Evolutionary conservation across 2,113 vertebrate genomes (phyloP), one percentile per base, ranked within the genome.

Genomic region (Grammomys dolichurus): DNA sequence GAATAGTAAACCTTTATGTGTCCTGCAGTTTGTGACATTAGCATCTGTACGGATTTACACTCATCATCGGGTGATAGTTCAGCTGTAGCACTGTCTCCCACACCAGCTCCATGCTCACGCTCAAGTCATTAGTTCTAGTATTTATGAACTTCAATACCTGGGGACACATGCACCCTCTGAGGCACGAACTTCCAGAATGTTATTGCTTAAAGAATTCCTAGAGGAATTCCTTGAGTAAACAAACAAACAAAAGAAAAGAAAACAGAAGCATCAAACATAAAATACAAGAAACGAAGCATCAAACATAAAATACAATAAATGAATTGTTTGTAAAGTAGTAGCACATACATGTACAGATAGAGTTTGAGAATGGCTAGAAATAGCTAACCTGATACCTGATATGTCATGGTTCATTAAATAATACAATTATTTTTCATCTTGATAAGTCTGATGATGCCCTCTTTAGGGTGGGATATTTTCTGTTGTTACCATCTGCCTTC

Each of bases 121-220:
- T 8, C 46, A 65, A 33, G 3, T 77, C 80, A 43, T 28, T 43
- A 5, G 40, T 84, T 80, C 40, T 75, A 81, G 58, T 80, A 91
- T 69, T 54, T 43, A 87, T 31, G 26, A 72, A 43, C 65, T 60
- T 81, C 89, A 90, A 86, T 46, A 90, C 19, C 54, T 40, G 9
- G 54, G 17, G 6, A 81, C 28, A 72, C 26, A 77, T 2, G 92
- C 13, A 72, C 20, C 4, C 24, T 89, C 78, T 56, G 31, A 95
- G 56, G n/a, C 28, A 85, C 19, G 73, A 43, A 76, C 7, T 46
- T 65, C 24, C 22, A 67, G 51, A 91, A 89, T 58, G n/a, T 72
- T 87, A 78, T 75, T 73, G 43, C 28, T 93, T 91, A 24, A 93
- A 95, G 33, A 60, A n/a, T 85, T 94, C 58, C 31, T 46, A 89